Base-by-base conservation (phyloP, 2,113 vertebrate species). In the Falcunculus frontatus region DNA sequence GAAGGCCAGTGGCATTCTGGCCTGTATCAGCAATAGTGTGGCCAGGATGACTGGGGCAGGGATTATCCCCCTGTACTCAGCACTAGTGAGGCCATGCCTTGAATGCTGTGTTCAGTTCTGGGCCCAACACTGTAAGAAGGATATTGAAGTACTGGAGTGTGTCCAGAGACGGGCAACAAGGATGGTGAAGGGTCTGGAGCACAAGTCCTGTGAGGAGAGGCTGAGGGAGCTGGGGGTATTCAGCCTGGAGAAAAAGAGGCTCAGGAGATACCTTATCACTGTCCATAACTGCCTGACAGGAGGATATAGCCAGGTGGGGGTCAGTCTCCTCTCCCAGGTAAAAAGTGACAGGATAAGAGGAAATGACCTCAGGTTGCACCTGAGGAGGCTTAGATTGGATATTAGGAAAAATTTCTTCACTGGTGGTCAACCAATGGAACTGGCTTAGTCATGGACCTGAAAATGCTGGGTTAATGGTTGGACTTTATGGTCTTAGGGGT, bases 241-340 rank as follows among this genome's bases (percentile, higher is more conserved):
- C 5, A 63, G 8, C 1, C 15, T 59, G 44, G 14, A 59, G n/a
- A 17, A 84, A 17, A 56, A 16, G 16, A 82, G 42, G 13, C 49
- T 63, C 3, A 39, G 29, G 21, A 13, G 6, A 49, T 25, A 35
- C 32, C 1, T 3, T 9, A 56, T 5, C 0, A 0, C 11, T n/a
- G 33, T 52, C 46, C 37, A 46, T 14, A 65, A 6, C 41, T 35
- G 5, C 29, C 32, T 33, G 39, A 53, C 33, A 49, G 44, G 15
- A 63, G 5, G 10, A 1, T 60, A 46, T 7, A 65, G 15, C 1
- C 2, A 23, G 6, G 9, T 11, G 8, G 22, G 20, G 12, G 9
- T 16, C 1, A 0, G 44, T 39, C 35, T 70, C 50, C 20, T 70
- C 35, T 65, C 41, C 18, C 57, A 53, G 8, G 13, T 46, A 60